Percentiles rank a stretch among this genome's conserved stretches.
These are phyloP conservation scores for Phalacrocorax pelagicus DNA, from an alignment of 2,113 vertebrate species.

Conservation along the genomic window DNA sequence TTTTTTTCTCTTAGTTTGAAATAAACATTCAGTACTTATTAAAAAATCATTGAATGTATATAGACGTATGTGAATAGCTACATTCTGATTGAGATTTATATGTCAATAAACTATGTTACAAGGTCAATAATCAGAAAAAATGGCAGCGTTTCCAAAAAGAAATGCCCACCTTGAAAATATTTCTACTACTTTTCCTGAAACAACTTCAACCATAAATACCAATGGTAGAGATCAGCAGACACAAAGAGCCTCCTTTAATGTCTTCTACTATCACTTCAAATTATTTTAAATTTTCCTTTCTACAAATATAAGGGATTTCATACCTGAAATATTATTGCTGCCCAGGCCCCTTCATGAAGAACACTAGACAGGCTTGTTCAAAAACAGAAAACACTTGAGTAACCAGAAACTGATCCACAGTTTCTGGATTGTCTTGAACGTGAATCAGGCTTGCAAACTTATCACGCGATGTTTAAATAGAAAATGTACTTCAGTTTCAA, in stretches of 20 bases:
- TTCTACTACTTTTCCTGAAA: not conserved
- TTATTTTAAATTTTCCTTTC: slow-evolving; percentile 64
- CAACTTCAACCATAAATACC: not conserved
- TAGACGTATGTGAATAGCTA: not conserved
- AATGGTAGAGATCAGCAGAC: not conserved
- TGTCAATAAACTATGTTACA: not conserved
- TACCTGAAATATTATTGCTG: slow-evolving; percentile 61
- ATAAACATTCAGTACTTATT: not conserved
- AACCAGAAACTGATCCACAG: slow-evolving; percentile 75
- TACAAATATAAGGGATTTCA: slow-evolving; percentile 68
- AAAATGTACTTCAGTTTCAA: slow-evolving; percentile 71
- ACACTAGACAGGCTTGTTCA: slow-evolving; percentile 68
- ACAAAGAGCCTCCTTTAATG: slow-evolving; percentile 41
- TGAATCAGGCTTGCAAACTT: slow-evolving; percentile 73
- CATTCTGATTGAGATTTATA: not conserved
- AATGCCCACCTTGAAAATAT: not conserved
- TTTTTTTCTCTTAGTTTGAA: not conserved
- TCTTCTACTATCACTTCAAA: slow-evolving; percentile 33
- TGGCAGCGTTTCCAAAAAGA: not conserved
- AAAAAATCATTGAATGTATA: not conserved
- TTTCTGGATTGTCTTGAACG: slow-evolving; percentile 64
- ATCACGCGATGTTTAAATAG: slow-evolving; percentile 77
- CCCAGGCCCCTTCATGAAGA: slow-evolving; percentile 65
- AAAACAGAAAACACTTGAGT: slow-evolving; percentile 58
- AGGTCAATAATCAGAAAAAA: slow-evolving; percentile 20